Evolutionary conservation across 1,140 invertebrate genomes (phyloP), one percentile per base, ranked within the genome.

Genomic region (Heliconius melpomene): DNA sequence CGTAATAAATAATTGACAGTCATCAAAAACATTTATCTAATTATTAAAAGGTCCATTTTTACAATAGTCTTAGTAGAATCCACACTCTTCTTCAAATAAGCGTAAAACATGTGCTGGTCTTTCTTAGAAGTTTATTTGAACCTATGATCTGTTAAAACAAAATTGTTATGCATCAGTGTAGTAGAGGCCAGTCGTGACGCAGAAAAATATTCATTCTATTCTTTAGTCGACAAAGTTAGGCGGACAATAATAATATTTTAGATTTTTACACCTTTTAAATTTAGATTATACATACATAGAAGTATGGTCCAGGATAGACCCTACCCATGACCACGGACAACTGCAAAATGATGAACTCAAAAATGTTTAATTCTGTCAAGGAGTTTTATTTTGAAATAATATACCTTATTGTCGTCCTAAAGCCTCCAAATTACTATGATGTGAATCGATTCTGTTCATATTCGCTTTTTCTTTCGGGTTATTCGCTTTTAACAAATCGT

Each of bases 361-460:
- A n/a, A n/a, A n/a, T n/a, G n/a, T n/a, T n/a, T 40, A 40, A 40
- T 40, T 1, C 40, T 11, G 40, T 40, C 0, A 40, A 40, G 13
- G 40, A 40, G 40, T 40, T 40, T 40, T 40, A 40, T 40, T 40
- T 36, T 40, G 11, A 40, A 40, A 40, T 46, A 46, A 46, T 46
- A 16, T 46, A 72, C 71, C 32, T 70, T 70, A 74, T 70, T 80
- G 75, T 74, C 85, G 84, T 5, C 82, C 91, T 13, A 95, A 77
- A 0, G 84, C 74, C 29, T 95, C 94, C 29, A 95, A 84, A 80
- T 90, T 94, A 74, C 89, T 90, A 79, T 94, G 94, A 79, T 95
- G 94, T 0, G 93, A 95, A 75, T 94, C 94, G 57, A 95, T 94
- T 74, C 94, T 88, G 54, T 94, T 95, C 82, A 95, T 94, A 71